Conservation (phyloP, 2,113 vertebrate genomes). For the Daboia siamensis region DNA sequence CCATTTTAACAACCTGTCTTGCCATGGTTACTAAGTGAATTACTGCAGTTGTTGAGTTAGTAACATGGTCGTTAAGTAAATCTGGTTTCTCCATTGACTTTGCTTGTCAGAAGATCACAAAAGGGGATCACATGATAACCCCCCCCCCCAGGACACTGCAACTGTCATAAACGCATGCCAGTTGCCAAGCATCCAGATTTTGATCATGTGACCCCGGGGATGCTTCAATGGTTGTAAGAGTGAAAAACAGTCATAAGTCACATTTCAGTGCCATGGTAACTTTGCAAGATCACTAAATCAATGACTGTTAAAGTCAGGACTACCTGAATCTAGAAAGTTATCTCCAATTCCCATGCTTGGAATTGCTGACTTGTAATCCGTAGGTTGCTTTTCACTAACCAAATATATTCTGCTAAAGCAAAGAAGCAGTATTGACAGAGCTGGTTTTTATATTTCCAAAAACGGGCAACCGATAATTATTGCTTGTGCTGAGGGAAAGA, state of each 20-base stretch:
- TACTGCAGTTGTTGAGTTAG: not conserved
- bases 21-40: not conserved
- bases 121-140: not conserved
- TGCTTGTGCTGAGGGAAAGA: not conserved
- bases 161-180: not conserved
- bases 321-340: not conserved
- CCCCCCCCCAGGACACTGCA: not conserved
- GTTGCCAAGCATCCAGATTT: not conserved
- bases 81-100: not conserved
- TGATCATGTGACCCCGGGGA: not conserved
- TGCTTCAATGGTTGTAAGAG: not conserved
- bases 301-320: not conserved
- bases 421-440: not conserved
- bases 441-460: not conserved
- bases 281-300: not conserved
- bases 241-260: not conserved
- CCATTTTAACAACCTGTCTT: no score
- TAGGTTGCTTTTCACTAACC: not conserved
- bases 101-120: not conserved
- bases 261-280: not conserved
- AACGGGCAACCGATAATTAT: not conserved
- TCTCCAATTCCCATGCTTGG: not conserved
- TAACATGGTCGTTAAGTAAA: not conserved
- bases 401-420: not conserved
- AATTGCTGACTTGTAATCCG: not conserved